phyloP scores from a whole-genome alignment of 2,113 vertebrate genomes.

The Apistogramma diplotaenia region DNA sequence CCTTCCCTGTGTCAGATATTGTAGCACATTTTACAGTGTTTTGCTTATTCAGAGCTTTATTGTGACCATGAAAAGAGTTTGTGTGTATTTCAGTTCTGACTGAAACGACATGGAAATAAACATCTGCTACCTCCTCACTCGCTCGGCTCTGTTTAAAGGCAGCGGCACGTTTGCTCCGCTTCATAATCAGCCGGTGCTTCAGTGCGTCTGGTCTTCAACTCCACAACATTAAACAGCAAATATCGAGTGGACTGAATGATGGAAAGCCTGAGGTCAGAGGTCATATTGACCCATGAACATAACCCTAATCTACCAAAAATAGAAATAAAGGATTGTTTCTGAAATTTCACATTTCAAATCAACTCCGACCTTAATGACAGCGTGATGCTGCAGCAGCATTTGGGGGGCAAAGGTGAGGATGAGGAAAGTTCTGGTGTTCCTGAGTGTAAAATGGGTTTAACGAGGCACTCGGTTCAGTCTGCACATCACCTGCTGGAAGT shows the following conservation, averaged over 20 bases:
- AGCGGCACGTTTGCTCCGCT: no score
- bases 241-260: slow-evolving; percentile 13
- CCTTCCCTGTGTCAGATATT: not conserved
- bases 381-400: not conserved
- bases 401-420: not conserved
- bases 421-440: not conserved
- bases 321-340: not conserved
- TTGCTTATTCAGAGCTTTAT: not conserved
- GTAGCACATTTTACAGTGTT: not conserved
- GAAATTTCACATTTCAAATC: not conserved
- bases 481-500: slow-evolving; percentile 60
- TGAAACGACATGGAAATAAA: not conserved
- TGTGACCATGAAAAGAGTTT: not conserved
- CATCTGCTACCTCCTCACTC: not conserved
- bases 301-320: not conserved
- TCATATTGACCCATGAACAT: not conserved
- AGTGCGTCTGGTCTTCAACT: not conserved
- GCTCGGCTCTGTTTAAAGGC: no score
- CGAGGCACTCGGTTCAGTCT: slow-evolving; percentile 50
- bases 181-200: no score
- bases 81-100: not conserved
- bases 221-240: not conserved
- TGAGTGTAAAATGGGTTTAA: not conserved
- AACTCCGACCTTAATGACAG: not conserved
- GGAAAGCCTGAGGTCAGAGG: slow-evolving; percentile 31